Evolutionary conservation across 2,113 vertebrate genomes (phyloP).

Genomic region (Emydura subglobosa): DNA sequence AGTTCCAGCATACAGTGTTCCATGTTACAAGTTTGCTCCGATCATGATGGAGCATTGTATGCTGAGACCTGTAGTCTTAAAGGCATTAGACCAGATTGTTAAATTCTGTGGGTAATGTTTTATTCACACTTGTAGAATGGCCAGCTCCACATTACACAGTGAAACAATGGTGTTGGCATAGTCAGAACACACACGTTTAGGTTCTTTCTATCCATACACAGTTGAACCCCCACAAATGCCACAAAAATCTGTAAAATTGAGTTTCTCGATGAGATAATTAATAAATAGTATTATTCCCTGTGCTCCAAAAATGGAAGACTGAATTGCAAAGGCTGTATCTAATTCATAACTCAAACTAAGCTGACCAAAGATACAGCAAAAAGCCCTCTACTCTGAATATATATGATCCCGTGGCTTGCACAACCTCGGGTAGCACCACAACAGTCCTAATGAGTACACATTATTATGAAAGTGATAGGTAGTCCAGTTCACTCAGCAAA

Average conservation of each 20-base stretch:
- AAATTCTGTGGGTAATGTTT: background rate
- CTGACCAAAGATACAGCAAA: background rate
- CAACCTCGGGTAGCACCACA: background rate
- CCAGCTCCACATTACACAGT: background rate
- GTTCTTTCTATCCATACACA: background rate
- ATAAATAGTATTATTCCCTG: background rate
- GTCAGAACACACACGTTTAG: background rate
- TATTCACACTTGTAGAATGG: background rate
- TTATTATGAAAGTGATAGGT: background rate
- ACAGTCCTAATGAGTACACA: background rate
- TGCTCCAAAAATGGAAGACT: background rate
- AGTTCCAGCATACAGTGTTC: background rate
- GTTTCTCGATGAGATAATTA: background rate
- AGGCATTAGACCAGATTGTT: fast-evolving
- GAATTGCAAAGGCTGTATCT: background rate
- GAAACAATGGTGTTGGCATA: background rate
- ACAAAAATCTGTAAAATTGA: background rate
- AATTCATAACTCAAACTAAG: background rate
- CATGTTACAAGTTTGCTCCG: background rate
- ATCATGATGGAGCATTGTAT: background rate
- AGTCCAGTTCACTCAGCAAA: background rate
- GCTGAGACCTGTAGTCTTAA: background rate
- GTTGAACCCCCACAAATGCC: background rate
- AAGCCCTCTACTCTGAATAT: background rate
- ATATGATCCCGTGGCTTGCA: background rate